Base-by-base conservation (phyloP, 2,888 invertebrate genomes). In the Dendrolimus houi region DNA sequence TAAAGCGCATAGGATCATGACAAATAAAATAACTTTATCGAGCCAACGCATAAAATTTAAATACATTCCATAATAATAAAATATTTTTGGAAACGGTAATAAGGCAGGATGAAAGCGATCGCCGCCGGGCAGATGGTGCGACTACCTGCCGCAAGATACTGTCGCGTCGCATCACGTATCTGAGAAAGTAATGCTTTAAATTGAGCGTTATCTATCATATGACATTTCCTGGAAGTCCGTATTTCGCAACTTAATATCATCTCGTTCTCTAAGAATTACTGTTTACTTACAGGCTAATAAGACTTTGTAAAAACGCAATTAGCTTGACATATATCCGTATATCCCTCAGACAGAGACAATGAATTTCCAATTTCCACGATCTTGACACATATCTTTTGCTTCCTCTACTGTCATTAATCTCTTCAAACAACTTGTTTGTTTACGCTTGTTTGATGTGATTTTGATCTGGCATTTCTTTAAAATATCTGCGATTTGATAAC, bases 81-180 rank as follows among this genome's bases (percentile, higher is more conserved):
- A 86, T 87, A 85, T 87, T 87, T 89, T 87, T 80, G 82, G 82
- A 83, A 81, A 83, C 82, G 75, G 77, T 81, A 81, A 83, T 85
- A 86, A 81, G 79, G 74, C 75, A 75, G 86, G 86, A 87, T 87
- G 81, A 89, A 87, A 87, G 87, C 83, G 81, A 72, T 78, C 80
- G 85, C 86, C 87, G 85, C 76, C 75, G 78, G 83, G 79, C 87
- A 86, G 83, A 85, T 84, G 87, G 77, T 74, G 70, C 71, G 74
- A 64, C 85, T 88, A 86, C 88, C 87, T 87, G 87, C 79, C 70
- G 67, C 67, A 64, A 66, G 63, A 59, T 60, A 65, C 63, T 60
- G 65, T 64, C 69, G 64, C 47, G 47, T 47, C 47, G 47, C 47
- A 2, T 47, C 47, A 12, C 62, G 69, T 65, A 65, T 67, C 64